Evolutionary conservation across 1,140 invertebrate genomes (phyloP).

Genomic region (Drepana arcuata): DNA sequence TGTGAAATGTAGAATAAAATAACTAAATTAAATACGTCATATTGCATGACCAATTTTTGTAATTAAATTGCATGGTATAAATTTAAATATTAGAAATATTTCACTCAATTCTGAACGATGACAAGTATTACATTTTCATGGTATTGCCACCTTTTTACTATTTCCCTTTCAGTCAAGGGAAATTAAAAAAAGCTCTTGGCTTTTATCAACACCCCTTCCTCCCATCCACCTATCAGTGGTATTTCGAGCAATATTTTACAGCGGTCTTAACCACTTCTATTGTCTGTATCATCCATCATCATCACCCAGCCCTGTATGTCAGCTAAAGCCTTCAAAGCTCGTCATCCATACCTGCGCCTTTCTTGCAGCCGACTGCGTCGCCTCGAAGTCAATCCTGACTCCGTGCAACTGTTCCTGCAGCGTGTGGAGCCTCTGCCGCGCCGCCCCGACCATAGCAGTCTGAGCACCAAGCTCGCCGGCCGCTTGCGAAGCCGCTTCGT

Average conservation of each 20-base stretch:
- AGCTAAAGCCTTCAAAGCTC: too few relatives aligned
- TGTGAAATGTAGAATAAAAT: background rate
- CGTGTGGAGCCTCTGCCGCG: slow-evolving; percentile 73
- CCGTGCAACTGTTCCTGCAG: slow-evolving; percentile 76
- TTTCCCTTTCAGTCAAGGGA: background rate
- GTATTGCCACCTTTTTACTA: too few relatives aligned
- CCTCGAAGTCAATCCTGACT: slow-evolving; percentile 78
- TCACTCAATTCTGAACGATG: too few relatives aligned
- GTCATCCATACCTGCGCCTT: slow-evolving; percentile 70
- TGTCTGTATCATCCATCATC: background rate
- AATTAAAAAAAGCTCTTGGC: background rate
- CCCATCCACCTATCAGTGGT: background rate
- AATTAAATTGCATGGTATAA: too few relatives aligned
- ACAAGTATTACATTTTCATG: too few relatives aligned
- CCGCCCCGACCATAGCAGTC: slow-evolving; percentile 80
- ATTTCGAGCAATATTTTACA: background rate
- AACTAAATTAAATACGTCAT: too few relatives aligned
- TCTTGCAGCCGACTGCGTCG: slow-evolving; percentile 76
- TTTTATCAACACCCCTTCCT: background rate
- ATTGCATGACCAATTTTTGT: too few relatives aligned
- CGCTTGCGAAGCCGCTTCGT: slow-evolving; percentile 76
- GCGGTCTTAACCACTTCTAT: background rate
- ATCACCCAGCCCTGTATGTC: too few relatives aligned
- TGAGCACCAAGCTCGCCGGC: slow-evolving; percentile 79
- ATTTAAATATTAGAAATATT: too few relatives aligned